A percentile compares a stretch with the other conserved stretches of the same genome.
phyloP scores from a whole-genome alignment of 2,797 vertebrate genomes.

The Halcyon chelicuti region DNA sequence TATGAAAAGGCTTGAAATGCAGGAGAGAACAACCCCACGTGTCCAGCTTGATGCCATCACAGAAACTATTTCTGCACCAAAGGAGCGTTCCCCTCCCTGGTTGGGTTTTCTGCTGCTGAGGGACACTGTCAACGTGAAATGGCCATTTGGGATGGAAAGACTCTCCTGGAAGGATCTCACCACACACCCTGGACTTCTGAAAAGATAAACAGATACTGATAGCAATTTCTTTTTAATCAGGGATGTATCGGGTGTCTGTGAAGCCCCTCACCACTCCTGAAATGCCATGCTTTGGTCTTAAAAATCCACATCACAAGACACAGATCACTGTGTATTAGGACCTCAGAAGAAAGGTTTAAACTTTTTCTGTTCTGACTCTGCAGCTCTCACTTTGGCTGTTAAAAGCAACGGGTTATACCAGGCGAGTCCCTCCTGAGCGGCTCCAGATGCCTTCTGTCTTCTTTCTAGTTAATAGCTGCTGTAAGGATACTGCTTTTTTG shows the following conservation, averaged over 20 bases:
- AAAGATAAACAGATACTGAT: background rate
- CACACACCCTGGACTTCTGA: rapidly evolving
- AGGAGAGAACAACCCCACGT: background rate
- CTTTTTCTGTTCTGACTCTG: background rate
- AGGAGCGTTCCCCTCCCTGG: background rate
- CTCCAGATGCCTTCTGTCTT: background rate
- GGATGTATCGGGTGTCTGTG: background rate
- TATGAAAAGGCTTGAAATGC: background rate
- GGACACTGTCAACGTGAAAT: background rate
- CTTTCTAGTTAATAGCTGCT: slow-evolving; percentile 28
- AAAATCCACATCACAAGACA: background rate
- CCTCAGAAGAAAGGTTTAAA: background rate
- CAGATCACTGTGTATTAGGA: background rate
- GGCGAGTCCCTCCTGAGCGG: background rate
- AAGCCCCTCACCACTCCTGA: background rate
- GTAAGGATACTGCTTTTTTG: slow-evolving; percentile 4
- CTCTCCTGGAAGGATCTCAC: background rate
- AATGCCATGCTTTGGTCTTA: background rate
- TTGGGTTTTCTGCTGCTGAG: background rate
- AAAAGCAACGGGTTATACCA: background rate
- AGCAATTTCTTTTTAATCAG: background rate
- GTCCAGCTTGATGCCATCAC: background rate
- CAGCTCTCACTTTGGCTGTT: background rate
- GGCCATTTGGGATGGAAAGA: background rate
- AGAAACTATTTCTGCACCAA: background rate